Evolutionary conservation across 2,113 vertebrate species (phyloP).

Genomic region (Ailurus styani): DNA sequence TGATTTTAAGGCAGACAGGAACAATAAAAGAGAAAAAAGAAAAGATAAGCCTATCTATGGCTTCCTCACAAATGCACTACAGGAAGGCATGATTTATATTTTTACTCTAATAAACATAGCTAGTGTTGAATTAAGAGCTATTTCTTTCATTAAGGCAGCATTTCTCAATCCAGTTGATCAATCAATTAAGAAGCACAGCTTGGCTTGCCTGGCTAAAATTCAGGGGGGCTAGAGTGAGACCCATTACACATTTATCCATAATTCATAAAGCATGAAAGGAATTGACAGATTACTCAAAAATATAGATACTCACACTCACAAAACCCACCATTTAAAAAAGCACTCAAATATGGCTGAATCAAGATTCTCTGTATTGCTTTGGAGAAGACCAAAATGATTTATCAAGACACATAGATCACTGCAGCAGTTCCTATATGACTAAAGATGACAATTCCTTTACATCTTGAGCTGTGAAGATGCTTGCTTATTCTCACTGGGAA

Average conservation of each 20-base stretch:
- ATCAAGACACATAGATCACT: background rate
- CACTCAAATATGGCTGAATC: background rate
- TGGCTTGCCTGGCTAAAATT: conserved; percentile 43
- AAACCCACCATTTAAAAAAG: background rate
- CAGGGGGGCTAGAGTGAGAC: background rate
- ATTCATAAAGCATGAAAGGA: conserved; percentile 31
- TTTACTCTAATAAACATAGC: conserved; percentile 25
- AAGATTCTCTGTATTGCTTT: conserved; percentile 12
- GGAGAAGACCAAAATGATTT: background rate
- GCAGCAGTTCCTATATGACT: background rate
- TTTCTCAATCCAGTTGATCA: conserved; percentile 32
- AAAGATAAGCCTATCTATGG: background rate
- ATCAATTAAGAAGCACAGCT: background rate
- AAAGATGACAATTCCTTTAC: background rate
- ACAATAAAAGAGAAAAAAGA: conserved; percentile 21
- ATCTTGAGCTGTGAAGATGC: background rate
- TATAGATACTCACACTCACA: background rate
- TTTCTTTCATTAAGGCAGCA: conserved; percentile 29
- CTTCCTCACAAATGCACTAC: conserved; percentile 5
- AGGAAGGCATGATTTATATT: conserved; percentile 25
- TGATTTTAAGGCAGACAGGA: conserved; percentile 33
- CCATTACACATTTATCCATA: conserved; percentile 24
- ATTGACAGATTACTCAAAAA: conserved; percentile 26
- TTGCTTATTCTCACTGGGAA: background rate
- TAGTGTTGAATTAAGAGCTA: conserved; percentile 22